Base-by-base conservation (phyloP, 1,140 invertebrate species). In the Sarcophaga peregrina region DNA sequence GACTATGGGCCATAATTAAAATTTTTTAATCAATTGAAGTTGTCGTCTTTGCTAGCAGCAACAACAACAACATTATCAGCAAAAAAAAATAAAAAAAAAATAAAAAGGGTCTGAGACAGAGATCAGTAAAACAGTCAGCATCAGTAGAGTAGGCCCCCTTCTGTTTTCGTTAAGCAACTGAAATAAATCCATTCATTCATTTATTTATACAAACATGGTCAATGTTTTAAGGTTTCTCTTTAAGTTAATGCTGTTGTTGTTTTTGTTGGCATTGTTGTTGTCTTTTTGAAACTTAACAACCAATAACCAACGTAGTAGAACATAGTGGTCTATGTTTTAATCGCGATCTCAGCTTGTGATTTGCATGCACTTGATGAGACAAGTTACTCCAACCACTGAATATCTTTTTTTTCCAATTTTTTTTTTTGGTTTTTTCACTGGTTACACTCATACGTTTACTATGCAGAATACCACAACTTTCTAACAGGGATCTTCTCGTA, bases 321-420 rank as follows among this genome's bases (percentile, higher is more conserved):
- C 75, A 75, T 78, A 78, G n/a, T 78, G 75, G 75, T 78, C 75
- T 78, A 78, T 78, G 75, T 78, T 52, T 78, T 78, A 78, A 78
- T 78, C 81, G 74, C 50, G 82, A 84, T 84, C 82, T 20, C 83
- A 82, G 76, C 83, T 82, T 81, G 83, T 78, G 81, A 84, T 84
- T 82, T 84, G 83, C 83, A 84, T 84, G 83, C 83, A 84, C 82
- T 83, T 84, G 82, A 84, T 82, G 84, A 80, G 83, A 74, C 76
- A 78, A 78, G 46, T 78, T n/a, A 78, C 15, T 68, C 15, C 58
- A 20, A 68, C 58, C 58, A 68, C 58, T 68, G 58, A 15, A 68
- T 62, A n/a, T n/a, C n/a, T n/a, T n/a, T n/a, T n/a, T n/a, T n/a
- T n/a, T n/a, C n/a, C n/a, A n/a, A n/a, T n/a, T n/a, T n/a, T n/a